Base-by-base conservation (phyloP, 1,140 invertebrate genomes). In the Neelides sp. region DNA sequence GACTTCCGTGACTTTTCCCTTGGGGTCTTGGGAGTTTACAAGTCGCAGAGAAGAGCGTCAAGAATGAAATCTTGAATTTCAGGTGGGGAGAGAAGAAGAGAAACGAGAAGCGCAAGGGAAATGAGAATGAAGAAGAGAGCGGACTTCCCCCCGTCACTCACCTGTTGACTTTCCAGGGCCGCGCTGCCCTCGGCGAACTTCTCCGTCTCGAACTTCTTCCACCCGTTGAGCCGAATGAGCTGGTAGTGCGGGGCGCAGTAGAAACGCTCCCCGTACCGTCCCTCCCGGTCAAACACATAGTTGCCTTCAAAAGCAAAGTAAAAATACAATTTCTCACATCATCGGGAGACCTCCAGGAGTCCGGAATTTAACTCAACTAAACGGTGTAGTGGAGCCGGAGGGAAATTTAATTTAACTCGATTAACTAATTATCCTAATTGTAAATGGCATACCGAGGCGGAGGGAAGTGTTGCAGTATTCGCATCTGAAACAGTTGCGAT, bases 401-500 rank as follows among this genome's bases (percentile, higher is more conserved):
- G n/a, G 28, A 32, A 5, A 32, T 32, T 32, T 32, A 32, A 32
- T 32, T 8, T 32, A 5, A 8, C 28, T 32, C 7, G 7, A 8
- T 22, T 32, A 17, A 45, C 15, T 45, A 28, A 2, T 15, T 20
- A 22, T 32, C n/a, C n/a, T 32, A 32, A 32, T 8, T 8, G n/a
- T 32, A 32, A 8, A 32, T 32, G 19, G 54, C 62, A 65, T 77
- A 70, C 81, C 79, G 54, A 83, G 71, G 53, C 82, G 71, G 23
- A 85, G 70, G 17, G 73, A 74, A 42, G 74, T 77, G 50, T 75
- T 73, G 60, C 81, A 85, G 66, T 82, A 83, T 68, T 83, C 78
- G 65, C 78, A 83, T 62, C 77, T 76, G 63, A 89, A 84, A 66
- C 85, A 89, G 49, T 79, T 79, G 39, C 86, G 73, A 70, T 93